These are phyloP conservation scores for Leptodactylus fallax DNA, from an alignment of 2,797 vertebrate species.

Conservation along the genomic window DNA sequence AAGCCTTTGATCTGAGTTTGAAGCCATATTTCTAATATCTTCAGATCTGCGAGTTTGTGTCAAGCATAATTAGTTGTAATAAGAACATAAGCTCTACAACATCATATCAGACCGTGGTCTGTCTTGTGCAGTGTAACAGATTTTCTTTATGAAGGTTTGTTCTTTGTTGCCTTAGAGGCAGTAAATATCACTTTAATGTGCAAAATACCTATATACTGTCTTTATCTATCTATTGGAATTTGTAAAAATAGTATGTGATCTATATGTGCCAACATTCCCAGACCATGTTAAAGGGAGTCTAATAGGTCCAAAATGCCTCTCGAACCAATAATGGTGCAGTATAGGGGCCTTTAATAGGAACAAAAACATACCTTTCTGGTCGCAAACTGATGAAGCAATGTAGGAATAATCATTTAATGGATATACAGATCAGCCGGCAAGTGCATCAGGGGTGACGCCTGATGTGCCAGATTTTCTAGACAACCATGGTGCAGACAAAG, in stretches of 20 bases:
- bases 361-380: too few relatives aligned
- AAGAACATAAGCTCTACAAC: slow-evolving; percentile 66
- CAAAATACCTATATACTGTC: neutral
- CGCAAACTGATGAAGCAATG: too few relatives aligned
- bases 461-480: too few relatives aligned
- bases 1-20: slow-evolving; percentile 51
- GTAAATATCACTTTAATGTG: neutral
- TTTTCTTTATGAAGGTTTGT: neutral
- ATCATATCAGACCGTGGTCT: slow-evolving; percentile 64
- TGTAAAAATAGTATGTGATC: neutral
- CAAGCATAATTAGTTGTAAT: slow-evolving; percentile 49
- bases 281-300: too few relatives aligned
- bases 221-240: neutral
- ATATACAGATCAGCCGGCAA: too few relatives aligned
- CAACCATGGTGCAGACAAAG: too few relatives aligned
- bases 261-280: neutral
- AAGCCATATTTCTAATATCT: slow-evolving; percentile 48
- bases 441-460: too few relatives aligned
- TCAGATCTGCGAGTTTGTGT: slow-evolving; percentile 46
- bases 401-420: too few relatives aligned
- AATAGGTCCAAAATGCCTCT: too few relatives aligned
- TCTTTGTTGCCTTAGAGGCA: neutral
- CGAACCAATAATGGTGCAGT: too few relatives aligned
- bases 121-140: slow-evolving; percentile 11
- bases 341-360: too few relatives aligned